Percentiles rank a stretch among this genome's conserved stretches.
phyloP scores from a whole-genome alignment of 2,113 vertebrate species.

The Candoia aspera region DNA sequence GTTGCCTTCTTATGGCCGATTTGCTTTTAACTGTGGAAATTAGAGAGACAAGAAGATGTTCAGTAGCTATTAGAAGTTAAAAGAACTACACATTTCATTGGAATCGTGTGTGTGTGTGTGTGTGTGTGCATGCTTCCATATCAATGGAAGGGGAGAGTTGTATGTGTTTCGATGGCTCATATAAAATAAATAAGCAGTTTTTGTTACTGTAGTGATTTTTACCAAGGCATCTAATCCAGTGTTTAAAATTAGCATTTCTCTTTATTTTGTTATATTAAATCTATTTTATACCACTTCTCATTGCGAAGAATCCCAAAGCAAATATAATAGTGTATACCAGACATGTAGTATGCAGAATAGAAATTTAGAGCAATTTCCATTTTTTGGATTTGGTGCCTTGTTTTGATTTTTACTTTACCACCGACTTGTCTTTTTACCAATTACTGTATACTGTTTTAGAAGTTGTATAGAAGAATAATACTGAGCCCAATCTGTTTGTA shows the following conservation, averaged over 20 bases:
- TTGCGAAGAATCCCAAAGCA: not conserved
- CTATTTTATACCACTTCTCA: not conserved
- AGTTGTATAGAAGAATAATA: not conserved
- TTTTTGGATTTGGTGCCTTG: conserved; percentile 3
- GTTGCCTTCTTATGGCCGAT: not conserved
- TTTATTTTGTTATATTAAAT: not conserved
- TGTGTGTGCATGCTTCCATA: not conserved
- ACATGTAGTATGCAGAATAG: not conserved
- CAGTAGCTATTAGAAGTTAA: not conserved
- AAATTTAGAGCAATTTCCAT: conserved; percentile 7
- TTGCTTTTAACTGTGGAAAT: not conserved
- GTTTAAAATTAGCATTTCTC: not conserved
- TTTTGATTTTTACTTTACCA: conserved; percentile 19
- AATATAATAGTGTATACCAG: not conserved
- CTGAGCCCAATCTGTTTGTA: not conserved
- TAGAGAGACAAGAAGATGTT: not conserved
- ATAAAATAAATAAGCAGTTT: not conserved
- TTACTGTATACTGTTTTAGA: not conserved
- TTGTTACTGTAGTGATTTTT: not conserved
- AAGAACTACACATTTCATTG: not conserved
- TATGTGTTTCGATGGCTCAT: not conserved
- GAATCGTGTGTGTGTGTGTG: not conserved
- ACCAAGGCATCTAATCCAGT: not conserved
- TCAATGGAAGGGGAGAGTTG: not conserved
- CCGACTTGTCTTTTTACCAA: not conserved